Percentiles rank a stretch among this genome's conserved stretches.
Evolutionary conservation across 1,140 invertebrate genomes (phyloP).

Genomic region (Drosophila orosa): DNA sequence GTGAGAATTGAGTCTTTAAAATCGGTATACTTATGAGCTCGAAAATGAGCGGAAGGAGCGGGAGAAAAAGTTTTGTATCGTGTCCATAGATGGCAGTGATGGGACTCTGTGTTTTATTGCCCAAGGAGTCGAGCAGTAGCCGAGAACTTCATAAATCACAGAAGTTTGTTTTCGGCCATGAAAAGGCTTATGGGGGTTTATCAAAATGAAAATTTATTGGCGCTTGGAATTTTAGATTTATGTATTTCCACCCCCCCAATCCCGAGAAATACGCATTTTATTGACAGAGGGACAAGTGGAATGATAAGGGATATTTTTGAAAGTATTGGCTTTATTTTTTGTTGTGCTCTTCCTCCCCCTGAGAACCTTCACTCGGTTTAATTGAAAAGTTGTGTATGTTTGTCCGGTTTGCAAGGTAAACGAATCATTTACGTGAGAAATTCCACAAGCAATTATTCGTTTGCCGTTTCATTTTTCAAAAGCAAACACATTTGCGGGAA

Average conservation of each 20-base stretch:
- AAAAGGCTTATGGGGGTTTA: slow-evolving; percentile 81
- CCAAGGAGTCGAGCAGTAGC: slow-evolving; percentile 63
- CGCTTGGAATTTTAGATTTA: slow-evolving; percentile 77
- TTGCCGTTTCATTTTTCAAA: slow-evolving; percentile 40
- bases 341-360: not conserved
- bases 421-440: slow-evolving; percentile 17
- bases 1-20: slow-evolving; percentile 60
- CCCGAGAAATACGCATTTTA: slow-evolving; percentile 38
- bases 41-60: not conserved
- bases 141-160: slow-evolving; percentile 80
- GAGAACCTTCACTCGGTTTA: not conserved
- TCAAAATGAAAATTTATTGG: slow-evolving; percentile 82
- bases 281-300: slow-evolving; percentile 42
- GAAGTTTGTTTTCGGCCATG: slow-evolving; percentile 78
- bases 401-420: slow-evolving; percentile 5
- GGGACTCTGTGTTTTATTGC: slow-evolving; percentile 72
- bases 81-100: slow-evolving; percentile 57
- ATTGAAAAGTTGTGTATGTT: slow-evolving; percentile 1
- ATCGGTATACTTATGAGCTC: slow-evolving; percentile 55
- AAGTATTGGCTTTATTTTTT: slow-evolving; percentile 14
- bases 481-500: slow-evolving; percentile 36
- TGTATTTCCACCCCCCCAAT: slow-evolving; percentile 43
- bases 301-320: slow-evolving; percentile 23
- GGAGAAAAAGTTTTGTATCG: slow-evolving; percentile 54
- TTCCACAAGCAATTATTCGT: slow-evolving; percentile 26